phyloP scores from a whole-genome alignment of 1,140 invertebrate species.

The Homarus americanus region DNA sequence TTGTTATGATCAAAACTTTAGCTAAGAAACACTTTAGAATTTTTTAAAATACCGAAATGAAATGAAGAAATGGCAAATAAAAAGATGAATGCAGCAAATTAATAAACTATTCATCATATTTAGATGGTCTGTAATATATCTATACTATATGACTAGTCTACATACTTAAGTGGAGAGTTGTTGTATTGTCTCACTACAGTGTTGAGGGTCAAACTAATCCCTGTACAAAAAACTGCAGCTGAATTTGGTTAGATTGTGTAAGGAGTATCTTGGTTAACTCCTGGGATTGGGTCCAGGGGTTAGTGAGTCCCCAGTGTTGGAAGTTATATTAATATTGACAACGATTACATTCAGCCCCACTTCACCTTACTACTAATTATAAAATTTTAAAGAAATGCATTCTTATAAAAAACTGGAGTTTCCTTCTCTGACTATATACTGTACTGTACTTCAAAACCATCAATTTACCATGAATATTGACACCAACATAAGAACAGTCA shows the following conservation, averaged over 20 bases:
- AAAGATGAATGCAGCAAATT: neutral
- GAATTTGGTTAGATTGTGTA: no score
- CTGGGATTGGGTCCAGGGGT: no score
- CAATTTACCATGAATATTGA: neutral
- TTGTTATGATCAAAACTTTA: no score
- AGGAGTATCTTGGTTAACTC: no score
- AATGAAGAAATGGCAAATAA: neutral
- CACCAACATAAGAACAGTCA: neutral
- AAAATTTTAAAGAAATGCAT: neutral
- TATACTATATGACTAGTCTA: neutral
- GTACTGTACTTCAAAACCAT: no score
- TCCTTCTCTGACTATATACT: neutral
- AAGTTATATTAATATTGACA: neutral
- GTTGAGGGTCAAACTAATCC: no score
- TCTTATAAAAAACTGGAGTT: neutral
- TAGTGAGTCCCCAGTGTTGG: no score
- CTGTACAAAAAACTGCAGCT: no score
- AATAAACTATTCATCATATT: neutral
- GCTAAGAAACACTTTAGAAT: no score
- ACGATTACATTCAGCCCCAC: neutral
- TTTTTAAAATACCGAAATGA: neutral
- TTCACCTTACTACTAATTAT: neutral
- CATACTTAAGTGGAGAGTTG: neutral
- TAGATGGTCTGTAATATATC: neutral
- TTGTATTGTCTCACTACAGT: neutral